phyloP scores from a whole-genome alignment of 2,113 vertebrate genomes.

The Etheostoma cragini region DNA sequence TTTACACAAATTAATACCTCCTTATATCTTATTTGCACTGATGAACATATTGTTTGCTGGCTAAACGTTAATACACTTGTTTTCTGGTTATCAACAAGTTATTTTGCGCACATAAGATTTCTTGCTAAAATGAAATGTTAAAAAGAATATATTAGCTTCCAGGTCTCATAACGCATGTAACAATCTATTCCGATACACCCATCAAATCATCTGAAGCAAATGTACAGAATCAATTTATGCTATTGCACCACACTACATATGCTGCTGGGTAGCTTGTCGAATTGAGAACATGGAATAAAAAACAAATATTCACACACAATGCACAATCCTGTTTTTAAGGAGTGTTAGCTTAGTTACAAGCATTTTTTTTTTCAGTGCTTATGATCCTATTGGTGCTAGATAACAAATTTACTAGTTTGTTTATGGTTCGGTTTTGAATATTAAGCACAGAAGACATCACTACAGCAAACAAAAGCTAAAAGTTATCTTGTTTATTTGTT shows the following conservation, averaged over 20 bases:
- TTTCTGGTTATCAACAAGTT: background rate
- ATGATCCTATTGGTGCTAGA: slow-evolving; percentile 11
- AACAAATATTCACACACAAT: background rate
- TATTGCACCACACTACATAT: slow-evolving; percentile 13
- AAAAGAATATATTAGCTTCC: background rate
- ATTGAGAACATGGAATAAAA: background rate
- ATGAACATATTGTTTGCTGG: background rate
- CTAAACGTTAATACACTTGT: too few relatives aligned
- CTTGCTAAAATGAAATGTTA: background rate
- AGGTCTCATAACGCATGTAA: background rate
- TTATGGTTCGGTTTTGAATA: background rate
- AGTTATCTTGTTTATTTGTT: slow-evolving; percentile 5
- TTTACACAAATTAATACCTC: too few relatives aligned
- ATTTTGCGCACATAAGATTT: background rate
- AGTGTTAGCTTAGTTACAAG: background rate
- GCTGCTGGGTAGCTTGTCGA: background rate
- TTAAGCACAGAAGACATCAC: slow-evolving; percentile 17
- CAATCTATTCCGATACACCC: background rate
- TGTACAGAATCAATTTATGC: background rate
- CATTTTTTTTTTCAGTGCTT: background rate
- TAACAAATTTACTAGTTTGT: background rate
- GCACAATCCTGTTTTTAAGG: background rate
- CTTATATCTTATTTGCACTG: background rate
- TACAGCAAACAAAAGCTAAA: slow-evolving; percentile 24
- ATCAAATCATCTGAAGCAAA: slow-evolving; percentile 14